Conservation (phyloP, 2,797 vertebrate species). For the Pitangus sulphuratus region DNA sequence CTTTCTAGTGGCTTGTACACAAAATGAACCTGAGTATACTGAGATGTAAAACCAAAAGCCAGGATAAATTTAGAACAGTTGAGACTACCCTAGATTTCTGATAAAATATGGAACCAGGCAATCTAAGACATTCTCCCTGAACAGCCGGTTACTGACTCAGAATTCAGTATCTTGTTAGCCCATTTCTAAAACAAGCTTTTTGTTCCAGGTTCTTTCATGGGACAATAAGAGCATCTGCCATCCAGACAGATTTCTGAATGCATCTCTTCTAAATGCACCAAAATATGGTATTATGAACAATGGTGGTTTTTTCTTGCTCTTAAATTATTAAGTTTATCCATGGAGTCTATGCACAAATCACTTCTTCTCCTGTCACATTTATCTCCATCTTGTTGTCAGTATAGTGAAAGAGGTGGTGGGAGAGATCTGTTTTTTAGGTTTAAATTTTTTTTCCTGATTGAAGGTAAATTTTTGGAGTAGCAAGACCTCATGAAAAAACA, state of each 20-base stretch:
- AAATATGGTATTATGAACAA: neutral
- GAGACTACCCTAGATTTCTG: neutral
- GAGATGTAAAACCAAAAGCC: neutral
- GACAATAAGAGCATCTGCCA: neutral
- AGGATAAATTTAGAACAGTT: neutral
- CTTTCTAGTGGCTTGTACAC: neutral
- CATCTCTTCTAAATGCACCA: neutral
- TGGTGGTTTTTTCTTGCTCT: neutral
- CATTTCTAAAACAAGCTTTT: conserved; percentile 15
- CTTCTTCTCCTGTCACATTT: neutral
- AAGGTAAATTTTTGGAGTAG: neutral
- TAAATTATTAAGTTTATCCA: neutral
- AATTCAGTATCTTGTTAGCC: neutral
- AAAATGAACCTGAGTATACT: neutral
- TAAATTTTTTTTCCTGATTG: neutral
- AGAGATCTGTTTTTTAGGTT: neutral
- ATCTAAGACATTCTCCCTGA: neutral
- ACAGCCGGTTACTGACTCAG: neutral
- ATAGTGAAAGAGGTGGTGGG: neutral
- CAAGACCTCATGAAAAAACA: neutral
- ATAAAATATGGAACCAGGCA: neutral
- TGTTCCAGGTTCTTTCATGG: neutral
- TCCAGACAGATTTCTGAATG: conserved; percentile 22
- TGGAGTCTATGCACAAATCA: neutral
- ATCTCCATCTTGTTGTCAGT: neutral